Base-by-base conservation (phyloP, 53 echinoderm and acorn worm genomes). In the Temnopleurus reevesii region DNA sequence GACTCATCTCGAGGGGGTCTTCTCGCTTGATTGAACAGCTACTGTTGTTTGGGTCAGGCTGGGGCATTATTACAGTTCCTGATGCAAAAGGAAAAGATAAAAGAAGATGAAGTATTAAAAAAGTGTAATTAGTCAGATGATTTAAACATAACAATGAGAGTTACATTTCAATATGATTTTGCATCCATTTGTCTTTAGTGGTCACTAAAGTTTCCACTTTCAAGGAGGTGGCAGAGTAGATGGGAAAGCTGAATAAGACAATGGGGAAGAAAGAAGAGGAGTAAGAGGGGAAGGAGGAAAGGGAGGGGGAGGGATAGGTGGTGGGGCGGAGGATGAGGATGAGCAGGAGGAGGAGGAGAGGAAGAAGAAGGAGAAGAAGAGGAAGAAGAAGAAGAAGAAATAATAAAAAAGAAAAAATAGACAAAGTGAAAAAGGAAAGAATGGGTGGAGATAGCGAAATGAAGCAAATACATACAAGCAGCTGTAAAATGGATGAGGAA, bases 1-100 rank as follows among this genome's bases (percentile, higher is more conserved):
- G 93, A 45, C 91, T 94, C 76, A 94, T 88, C 64, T 97, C 97
- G 36, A 89, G 90, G 35, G 93, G 58, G 88, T 66, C 53, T 8
- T 87, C 88, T 51, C 35, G 4, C 53, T 65, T 65, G 53, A 41
- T 66, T 31, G 88, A 71, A 87, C 66, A 87, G 71, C 71, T 46
- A 30, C 30, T 46, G 53, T 87, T 86, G 46, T 33, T 45, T 38
- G 24, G 27, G 12, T 18, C 27, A 27, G 18, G 21, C 19, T 87
- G 88, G 19, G 88, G 88, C 3, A 87, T 49, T 17, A 71, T 87
- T 35, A 87, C 88, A 30, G 71, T 87, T 29, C 88, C 88, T 87
- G 76, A 4, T 21, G 28, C n/a, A 71, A 5, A 71, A 60, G 9
- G 28, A 60, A 60, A 29, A 59, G 2, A n/a, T 38, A 38, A 66